Base-by-base conservation (phyloP, 2,888 invertebrate genomes). In the Phrixothrix hirtus region DNA sequence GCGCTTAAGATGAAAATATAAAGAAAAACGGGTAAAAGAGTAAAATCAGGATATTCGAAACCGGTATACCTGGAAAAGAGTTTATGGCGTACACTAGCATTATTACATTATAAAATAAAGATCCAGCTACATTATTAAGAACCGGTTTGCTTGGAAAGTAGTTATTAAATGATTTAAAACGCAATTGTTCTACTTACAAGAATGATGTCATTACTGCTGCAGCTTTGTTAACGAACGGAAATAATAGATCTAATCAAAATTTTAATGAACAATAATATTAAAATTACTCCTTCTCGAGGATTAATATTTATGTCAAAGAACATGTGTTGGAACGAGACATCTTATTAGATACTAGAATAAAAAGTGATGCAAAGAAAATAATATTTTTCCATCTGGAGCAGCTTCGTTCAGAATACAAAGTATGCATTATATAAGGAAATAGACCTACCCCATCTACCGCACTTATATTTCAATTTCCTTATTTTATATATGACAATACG, bases 331-430 rank as follows among this genome's bases (percentile, higher is more conserved):
- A 38, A 53, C 57, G 56, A 68, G 65, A 67, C 69, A 66, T 69
- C 69, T 68, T 70, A 68, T 69, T 70, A 69, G 53, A 53, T 53
- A 44, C 42, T 64, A 60, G 64, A 64, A 66, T 65, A 53, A 53
- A 69, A 68, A 69, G 67, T 70, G 70, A 71, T 68, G 70, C 68
- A 70, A 70, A 70, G 71, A 69, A 72, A 72, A 72, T 71, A 72
- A 71, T 71, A 71, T 73, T 73, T 72, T 71, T 70, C 71, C 71
- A 73, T 73, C 68, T 71, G 64, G 62, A 66, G 66, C 69, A 68
- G 67, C 67, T 69, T 68, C 62, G 68, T 67, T 66, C 70, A 44
- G 72, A 71, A 73, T 73, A 73, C 72, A 72, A 73, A 73, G 69
- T 73, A 68, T 69, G 70, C 67, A 71, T 71, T 70, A 70, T 69